Percentiles rank a stretch among this genome's conserved stretches.
phyloP scores from a whole-genome alignment of 2,113 vertebrate genomes.

The Phylloscopus whistleri region DNA sequence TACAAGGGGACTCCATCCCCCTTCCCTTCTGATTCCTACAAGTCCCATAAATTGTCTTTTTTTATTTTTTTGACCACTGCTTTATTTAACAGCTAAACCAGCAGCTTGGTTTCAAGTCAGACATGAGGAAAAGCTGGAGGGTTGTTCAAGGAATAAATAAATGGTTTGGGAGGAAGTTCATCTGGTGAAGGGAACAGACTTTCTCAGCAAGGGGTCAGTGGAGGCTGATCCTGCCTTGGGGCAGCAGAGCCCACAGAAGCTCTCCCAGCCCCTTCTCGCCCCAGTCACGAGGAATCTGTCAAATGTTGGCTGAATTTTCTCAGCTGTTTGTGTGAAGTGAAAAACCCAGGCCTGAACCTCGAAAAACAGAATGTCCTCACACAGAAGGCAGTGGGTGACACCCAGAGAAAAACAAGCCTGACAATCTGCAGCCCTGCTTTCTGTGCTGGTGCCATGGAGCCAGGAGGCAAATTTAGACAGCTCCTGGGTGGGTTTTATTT shows the following conservation, averaged over 20 bases:
- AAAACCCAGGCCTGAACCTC: neutral
- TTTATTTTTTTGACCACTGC: neutral
- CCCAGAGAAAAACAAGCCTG: neutral
- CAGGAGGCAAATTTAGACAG: neutral
- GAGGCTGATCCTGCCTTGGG: neutral
- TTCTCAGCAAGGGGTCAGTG: neutral
- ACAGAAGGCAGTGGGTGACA: neutral
- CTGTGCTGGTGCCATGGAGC: neutral
- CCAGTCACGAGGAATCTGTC: neutral
- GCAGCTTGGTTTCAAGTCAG: neutral
- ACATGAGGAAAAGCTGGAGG: neutral
- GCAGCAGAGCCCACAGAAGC: neutral
- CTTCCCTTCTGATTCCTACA: neutral
- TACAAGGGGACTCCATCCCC: neutral
- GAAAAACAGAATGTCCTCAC: neutral
- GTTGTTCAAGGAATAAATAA: neutral
- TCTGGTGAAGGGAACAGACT: neutral
- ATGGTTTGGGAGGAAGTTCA: neutral
- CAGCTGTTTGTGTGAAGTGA: neutral
- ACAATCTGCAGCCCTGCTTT: neutral
- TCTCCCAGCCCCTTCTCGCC: neutral
- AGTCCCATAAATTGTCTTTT: neutral
- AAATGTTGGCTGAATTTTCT: neutral
- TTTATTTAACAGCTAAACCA: neutral
- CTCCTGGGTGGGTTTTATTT: neutral